phyloP scores from a whole-genome alignment of 30 jellyfish, hydroid and myxozoan species.

The Chrysaora quinquecirrha region DNA sequence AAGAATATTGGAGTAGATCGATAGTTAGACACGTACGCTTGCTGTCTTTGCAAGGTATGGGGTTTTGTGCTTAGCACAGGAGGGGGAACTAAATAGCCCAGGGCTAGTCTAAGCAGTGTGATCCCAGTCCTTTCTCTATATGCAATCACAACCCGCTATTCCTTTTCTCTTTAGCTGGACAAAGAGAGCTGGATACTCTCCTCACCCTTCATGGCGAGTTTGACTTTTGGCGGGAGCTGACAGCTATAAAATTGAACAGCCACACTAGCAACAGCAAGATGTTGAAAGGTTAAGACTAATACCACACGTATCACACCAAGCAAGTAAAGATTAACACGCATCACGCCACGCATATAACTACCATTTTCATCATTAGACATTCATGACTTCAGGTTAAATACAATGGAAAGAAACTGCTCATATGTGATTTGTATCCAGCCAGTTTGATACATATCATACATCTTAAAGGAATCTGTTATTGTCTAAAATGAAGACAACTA shows the following conservation, averaged over 20 bases:
- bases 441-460: constrained; percentile 53
- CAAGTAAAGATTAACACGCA: background rate
- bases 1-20: too few species aligned
- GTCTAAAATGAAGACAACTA: constrained; percentile 51
- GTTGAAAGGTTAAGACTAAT: too few species aligned
- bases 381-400: constrained; percentile 55
- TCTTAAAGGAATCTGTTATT: constrained; percentile 69
- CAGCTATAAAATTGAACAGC: too few species aligned
- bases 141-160: too few species aligned
- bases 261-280: too few species aligned
- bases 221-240: too few species aligned
- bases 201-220: too few species aligned
- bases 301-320: too few species aligned
- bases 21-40: background rate
- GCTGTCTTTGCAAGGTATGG: background rate
- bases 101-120: background rate
- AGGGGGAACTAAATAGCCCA: background rate
- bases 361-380: background rate
- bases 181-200: too few species aligned
- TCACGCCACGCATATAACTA: constrained; percentile 11
- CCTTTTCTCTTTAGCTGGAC: too few species aligned
- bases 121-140: background rate
- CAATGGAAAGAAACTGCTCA: constrained; percentile 71
- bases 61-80: background rate
- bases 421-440: constrained; percentile 71